These are phyloP conservation scores for Ormyrus nitidulus DNA, from an alignment of 2,888 invertebrate genomes.

Conservation along the genomic window DNA sequence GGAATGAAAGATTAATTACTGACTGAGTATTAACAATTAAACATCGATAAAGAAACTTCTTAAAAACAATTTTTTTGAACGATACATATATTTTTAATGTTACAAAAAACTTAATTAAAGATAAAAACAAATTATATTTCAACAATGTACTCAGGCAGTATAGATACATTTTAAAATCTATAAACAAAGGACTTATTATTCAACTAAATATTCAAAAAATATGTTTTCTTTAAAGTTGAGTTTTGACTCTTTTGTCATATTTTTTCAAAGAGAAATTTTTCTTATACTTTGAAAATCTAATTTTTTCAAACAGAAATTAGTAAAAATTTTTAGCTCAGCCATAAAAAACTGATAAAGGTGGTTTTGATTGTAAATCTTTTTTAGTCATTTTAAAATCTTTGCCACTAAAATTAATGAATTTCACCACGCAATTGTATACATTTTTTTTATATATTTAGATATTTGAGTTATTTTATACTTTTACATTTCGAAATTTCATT, in stretches of 20 bases:
- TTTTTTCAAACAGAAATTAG: no score
- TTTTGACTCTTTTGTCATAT: no score
- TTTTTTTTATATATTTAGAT: constrained; percentile 41
- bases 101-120: background rate
- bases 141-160: background rate
- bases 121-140: background rate
- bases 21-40: background rate
- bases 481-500: constrained; percentile 26
- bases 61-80: background rate
- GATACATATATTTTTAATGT: background rate
- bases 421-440: background rate
- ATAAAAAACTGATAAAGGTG: no score
- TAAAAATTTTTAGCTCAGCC: no score
- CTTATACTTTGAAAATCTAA: no score
- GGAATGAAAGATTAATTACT: constrained; percentile 8
- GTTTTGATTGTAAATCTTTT: no score
- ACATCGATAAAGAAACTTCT: background rate
- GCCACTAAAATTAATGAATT: no score
- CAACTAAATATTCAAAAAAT: background rate
- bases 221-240: no score
- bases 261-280: no score
- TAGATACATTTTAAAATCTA: background rate
- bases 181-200: background rate
- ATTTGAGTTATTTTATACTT: constrained; percentile 41
- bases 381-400: no score